Base-by-base conservation (phyloP, 2,113 vertebrate genomes). In the Bubo bubo region DNA sequence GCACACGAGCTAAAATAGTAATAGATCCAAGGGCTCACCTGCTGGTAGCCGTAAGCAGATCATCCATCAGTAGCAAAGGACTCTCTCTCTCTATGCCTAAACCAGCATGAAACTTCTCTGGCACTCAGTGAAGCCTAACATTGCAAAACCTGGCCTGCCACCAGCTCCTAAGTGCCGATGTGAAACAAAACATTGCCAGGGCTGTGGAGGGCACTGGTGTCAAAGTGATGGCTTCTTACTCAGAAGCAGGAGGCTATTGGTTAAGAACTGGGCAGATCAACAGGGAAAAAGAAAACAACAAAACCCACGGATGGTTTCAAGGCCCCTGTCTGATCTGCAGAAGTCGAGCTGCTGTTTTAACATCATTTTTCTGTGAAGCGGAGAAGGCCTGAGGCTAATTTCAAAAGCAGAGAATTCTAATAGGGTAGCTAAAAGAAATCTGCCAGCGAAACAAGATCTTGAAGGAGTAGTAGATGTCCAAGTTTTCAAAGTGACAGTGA, bases 131-230 rank as follows among this genome's bases (percentile, higher is more conserved):
- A 86, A 88, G 30, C 30, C 55, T 85, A 50, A 85, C 1, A 0
- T 9, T 67, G 9, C 18, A 60, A 86, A 84, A 58, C 4, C 11
- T 77, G 30, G 8, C 8, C 41, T 88, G 49, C 24, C 28, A 90
- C 14, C 72, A 75, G 41, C 22, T 58, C 17, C 30, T 68, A 1
- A 1, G 4, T n/a, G 53, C 14, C 0, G 0, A 30, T 53, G 18
- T 50, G 22, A 62, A 75, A 60, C 12, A 72, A 52, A 43, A 21
- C 6, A 8, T 0, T 2, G 11, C 19, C 66, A 75, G 28, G 72
- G 52, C 32, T 84, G 23, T 47, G 93, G 15, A 82, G 26, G 55
- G 32, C 71, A 79, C 37, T 43, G 41, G 14, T 45, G 59, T 21
- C 34, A 56, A 84, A 84, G 39, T 8, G 35, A 30, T 24, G 43